Evolutionary conservation across 2,888 invertebrate species (phyloP).

Genomic region (Tenthredo scrophulariae): DNA sequence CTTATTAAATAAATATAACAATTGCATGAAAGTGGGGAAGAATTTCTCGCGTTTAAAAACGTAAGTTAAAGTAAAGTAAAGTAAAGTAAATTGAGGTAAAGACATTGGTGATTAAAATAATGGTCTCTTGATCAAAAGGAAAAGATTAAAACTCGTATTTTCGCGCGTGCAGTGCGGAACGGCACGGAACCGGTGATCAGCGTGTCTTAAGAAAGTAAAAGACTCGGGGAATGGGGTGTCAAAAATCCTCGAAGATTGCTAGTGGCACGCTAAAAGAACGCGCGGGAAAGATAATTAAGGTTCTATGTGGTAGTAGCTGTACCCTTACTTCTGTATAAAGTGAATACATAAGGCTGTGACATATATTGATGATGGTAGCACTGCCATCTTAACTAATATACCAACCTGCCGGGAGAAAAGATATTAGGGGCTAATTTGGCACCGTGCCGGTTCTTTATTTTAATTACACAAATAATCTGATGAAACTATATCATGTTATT

Average conservation of each 20-base stretch:
- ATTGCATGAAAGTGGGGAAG: neutral
- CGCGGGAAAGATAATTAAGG: constrained; percentile 75
- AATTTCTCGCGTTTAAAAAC: neutral
- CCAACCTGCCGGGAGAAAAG: constrained; percentile 59
- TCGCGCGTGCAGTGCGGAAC: constrained; percentile 26
- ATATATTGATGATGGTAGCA: constrained; percentile 77
- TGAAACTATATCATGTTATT: constrained; percentile 61
- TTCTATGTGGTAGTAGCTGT: constrained; percentile 41
- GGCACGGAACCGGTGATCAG: constrained; percentile 13
- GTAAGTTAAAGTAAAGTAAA: neutral
- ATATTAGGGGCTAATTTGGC: constrained; percentile 76
- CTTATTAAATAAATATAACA: neutral
- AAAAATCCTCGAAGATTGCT: constrained; percentile 39
- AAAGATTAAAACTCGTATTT: constrained; percentile 1
- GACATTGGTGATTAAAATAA: constrained; percentile 7
- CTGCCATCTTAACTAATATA: constrained; percentile 72
- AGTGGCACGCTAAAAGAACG: constrained; percentile 63
- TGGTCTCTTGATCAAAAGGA: neutral
- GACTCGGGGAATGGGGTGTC: constrained; percentile 18
- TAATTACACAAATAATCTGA: constrained; percentile 75
- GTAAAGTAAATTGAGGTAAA: neutral
- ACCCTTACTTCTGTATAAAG: constrained; percentile 52
- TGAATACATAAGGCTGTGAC: constrained; percentile 73
- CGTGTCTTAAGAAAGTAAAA: constrained; percentile 7
- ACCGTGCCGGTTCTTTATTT: constrained; percentile 75